These are phyloP conservation scores for Neodiprion fabricii DNA, from an alignment of 1,140 invertebrate species.

Conservation along the genomic window DNA sequence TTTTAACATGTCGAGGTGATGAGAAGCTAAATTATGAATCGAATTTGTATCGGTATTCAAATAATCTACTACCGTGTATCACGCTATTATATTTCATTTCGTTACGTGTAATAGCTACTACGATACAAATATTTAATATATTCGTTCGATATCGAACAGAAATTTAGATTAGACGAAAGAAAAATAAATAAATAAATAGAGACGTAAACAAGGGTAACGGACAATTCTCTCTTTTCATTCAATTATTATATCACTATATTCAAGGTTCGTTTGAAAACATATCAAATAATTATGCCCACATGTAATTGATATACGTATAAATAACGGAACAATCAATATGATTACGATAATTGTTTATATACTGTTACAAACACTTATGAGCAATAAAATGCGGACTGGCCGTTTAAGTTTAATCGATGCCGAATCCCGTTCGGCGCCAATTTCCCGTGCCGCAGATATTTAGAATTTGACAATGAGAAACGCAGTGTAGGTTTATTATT, in stretches of 20 bases:
- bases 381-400: constrained; percentile 53
- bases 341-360: constrained; percentile 43
- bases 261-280: neutral
- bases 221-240: neutral
- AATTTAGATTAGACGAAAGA: too few relatives aligned
- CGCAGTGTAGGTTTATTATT: constrained; percentile 27
- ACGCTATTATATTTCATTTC: too few relatives aligned
- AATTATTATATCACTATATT: neutral
- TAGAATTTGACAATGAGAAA: constrained; percentile 56
- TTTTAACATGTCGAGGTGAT: too few relatives aligned
- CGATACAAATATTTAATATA: too few relatives aligned
- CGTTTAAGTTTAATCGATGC: constrained; percentile 34
- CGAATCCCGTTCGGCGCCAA: constrained; percentile 32
- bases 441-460: constrained; percentile 50
- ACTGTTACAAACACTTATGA: constrained; percentile 53
- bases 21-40: too few relatives aligned
- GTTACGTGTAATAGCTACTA: too few relatives aligned
- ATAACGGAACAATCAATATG: constrained; percentile 21
- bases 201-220: neutral
- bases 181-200: too few relatives aligned
- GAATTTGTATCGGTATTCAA: too few relatives aligned
- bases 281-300: neutral
- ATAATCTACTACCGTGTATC: too few relatives aligned
- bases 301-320: neutral
- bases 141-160: too few relatives aligned